Conservation (phyloP, 2,113 vertebrate genomes). For the Trematomus loennbergii region DNA sequence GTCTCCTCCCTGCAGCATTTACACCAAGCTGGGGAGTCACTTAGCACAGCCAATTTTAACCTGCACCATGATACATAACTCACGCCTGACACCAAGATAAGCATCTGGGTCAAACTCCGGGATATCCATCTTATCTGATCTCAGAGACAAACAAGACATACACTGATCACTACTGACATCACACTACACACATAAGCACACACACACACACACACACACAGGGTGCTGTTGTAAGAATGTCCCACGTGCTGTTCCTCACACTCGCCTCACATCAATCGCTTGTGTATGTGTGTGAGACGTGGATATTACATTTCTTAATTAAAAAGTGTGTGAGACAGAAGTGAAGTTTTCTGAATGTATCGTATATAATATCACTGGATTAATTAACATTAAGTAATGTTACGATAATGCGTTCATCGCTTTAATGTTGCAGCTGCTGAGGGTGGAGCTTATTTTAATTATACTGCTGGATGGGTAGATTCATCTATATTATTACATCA, state of each 20-base stretch:
- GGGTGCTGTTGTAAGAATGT: conserved; percentile 18
- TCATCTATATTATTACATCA: no score
- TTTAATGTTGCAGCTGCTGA: no score
- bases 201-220: background rate
- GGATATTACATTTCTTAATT: conserved; percentile 7
- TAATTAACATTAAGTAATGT: no score
- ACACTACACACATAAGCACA: background rate
- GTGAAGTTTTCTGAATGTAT: background rate
- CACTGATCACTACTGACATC: conserved; percentile 52
- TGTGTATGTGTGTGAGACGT: background rate
- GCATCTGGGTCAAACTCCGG: conserved; percentile 68
- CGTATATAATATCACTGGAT: no score
- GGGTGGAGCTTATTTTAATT: no score
- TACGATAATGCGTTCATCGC: no score
- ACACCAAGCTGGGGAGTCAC: conserved; percentile 51
- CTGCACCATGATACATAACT: conserved; percentile 58
- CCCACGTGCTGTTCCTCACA: conserved; percentile 10
- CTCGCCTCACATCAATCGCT: background rate
- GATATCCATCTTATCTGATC: conserved; percentile 67
- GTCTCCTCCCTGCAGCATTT: conserved; percentile 57
- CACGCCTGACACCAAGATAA: conserved; percentile 58
- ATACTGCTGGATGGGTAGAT: no score
- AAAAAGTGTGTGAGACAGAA: background rate
- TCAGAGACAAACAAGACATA: conserved; percentile 48
- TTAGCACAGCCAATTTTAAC: conserved; percentile 61